These are phyloP conservation scores for Hemithea aestivaria DNA, from an alignment of 2,888 invertebrate genomes.

Conservation along the genomic window DNA sequence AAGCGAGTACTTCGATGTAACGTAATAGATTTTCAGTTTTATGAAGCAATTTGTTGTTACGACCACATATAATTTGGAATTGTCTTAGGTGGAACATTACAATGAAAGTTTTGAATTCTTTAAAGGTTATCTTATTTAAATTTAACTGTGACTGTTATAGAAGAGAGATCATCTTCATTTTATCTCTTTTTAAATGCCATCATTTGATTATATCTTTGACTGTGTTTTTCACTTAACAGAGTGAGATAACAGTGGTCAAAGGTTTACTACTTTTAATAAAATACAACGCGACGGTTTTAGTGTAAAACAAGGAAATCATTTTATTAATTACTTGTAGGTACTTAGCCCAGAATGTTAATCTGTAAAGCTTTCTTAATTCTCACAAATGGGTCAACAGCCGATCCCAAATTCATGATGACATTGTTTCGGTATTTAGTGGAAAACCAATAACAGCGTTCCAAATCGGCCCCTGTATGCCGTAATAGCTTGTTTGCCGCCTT, in stretches of 20 bases:
- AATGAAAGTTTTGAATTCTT: neutral
- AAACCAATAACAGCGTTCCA: constrained; percentile 39
- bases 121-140: too few relatives aligned
- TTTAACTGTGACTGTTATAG: too few relatives aligned
- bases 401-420: constrained; percentile 23
- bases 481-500: constrained; percentile 55
- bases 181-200: too few relatives aligned
- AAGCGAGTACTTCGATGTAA: constrained; percentile 10
- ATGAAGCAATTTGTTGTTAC: constrained; percentile 19
- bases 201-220: too few relatives aligned
- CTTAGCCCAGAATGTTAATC: constrained; percentile 6
- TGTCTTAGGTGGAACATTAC: neutral
- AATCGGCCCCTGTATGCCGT: constrained; percentile 40
- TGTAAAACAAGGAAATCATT: too few relatives aligned
- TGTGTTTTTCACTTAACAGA: too few relatives aligned
- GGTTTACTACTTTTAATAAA: too few relatives aligned
- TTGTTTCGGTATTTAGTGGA: constrained; percentile 36
- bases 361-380: constrained; percentile 11
- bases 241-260: too few relatives aligned
- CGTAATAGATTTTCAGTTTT: constrained; percentile 22
- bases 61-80: constrained; percentile 17
- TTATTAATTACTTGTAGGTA: neutral
- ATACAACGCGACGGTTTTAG: too few relatives aligned
- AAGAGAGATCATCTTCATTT: too few relatives aligned
- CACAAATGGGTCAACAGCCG: constrained; percentile 16